Conservation (phyloP, 2,888 invertebrate species). For the Drepanosiphum platanoidis region DNA sequence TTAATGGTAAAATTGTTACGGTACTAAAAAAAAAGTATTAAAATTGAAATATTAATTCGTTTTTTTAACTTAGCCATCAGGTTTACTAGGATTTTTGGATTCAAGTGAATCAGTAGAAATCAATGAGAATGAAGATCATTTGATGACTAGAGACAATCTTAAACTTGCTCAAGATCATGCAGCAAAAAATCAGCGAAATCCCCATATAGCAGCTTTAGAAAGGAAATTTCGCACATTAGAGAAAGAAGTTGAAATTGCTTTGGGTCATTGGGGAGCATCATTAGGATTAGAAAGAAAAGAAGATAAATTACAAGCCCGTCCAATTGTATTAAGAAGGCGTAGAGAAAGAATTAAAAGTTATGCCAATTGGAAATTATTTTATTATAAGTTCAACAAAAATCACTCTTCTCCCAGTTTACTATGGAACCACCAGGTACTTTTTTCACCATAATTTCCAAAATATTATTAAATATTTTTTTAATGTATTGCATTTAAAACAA, state of each 20-base stretch:
- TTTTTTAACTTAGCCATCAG: slow-evolving; percentile 78
- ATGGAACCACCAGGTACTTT: slow-evolving; percentile 93
- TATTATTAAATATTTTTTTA: slow-evolving; percentile 5
- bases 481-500: too few relatives aligned
- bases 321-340: slow-evolving; percentile 89
- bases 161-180: slow-evolving; percentile 89
- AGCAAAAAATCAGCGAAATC: slow-evolving; percentile 74
- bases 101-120: slow-evolving; percentile 85
- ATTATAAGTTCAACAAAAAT: slow-evolving; percentile 92
- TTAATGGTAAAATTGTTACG: slow-evolving; percentile 77
- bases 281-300: slow-evolving; percentile 73
- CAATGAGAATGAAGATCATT: slow-evolving; percentile 77
- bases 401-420: slow-evolving; percentile 96
- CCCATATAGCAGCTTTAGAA: slow-evolving; percentile 79
- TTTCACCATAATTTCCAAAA: slow-evolving; percentile 13
- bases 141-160: slow-evolving; percentile 90
- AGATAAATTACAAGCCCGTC: slow-evolving; percentile 75
- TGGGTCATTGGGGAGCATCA: slow-evolving; percentile 79
- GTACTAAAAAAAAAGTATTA: slow-evolving; percentile 46
- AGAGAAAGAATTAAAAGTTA: slow-evolving; percentile 86
- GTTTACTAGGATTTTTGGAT: slow-evolving; percentile 88
- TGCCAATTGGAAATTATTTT: slow-evolving; percentile 93
- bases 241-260: slow-evolving; percentile 81
- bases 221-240: slow-evolving; percentile 81
- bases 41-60: slow-evolving; percentile 9